Base-by-base conservation (phyloP, 2,113 vertebrate genomes). In the Oenanthe oenanthe region DNA sequence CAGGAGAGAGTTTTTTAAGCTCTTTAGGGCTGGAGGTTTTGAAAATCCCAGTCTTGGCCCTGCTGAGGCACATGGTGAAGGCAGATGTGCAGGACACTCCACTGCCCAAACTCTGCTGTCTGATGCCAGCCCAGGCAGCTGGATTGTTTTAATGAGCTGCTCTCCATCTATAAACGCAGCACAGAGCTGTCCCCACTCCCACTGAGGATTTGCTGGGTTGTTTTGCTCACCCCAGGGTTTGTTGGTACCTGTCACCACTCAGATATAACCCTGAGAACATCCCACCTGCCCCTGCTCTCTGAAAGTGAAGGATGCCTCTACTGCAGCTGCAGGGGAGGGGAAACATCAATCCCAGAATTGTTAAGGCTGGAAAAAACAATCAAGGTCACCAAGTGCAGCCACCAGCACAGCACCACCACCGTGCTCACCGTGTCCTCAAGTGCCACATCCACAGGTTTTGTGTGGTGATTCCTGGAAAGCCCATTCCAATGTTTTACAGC, bases 21-120 rank as follows among this genome's bases (percentile, higher is more conserved):
- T 51, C 45, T 36, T 20, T 56, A 32, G 51, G 19, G 12, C 31
- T 32, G 0, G 0, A 38, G 16, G 43, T 4, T 88, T 22, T 1
- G 4, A 32, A 73, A 60, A 58, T 4, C 40, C 34, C 34, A 36
- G 34, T 36, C 34, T 36, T 36, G 34, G 34, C 34, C 43, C 19
- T n/a, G 20, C 14, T 34, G 47, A 32, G 48, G 42, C 38, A 22
- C 43, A 32, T 1, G 24, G 7, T 20, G 48, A 67, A 58, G 12
- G 31, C 13, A 48, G 80, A 28, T 1, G 7, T 4, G 22, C 17
- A 70, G 32, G 28, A 68, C 26, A 70, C 21, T 34, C 20, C 67
- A 10, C 18, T 25, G 36, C 31, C 29, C 29, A 48, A 36, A 21
- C n/a, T 26, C 31, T 13, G 6, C 9, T 1, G 28, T 4, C 21